Evolutionary conservation across 2,113 vertebrate genomes (phyloP).

Genomic region (Antigone vipio): DNA sequence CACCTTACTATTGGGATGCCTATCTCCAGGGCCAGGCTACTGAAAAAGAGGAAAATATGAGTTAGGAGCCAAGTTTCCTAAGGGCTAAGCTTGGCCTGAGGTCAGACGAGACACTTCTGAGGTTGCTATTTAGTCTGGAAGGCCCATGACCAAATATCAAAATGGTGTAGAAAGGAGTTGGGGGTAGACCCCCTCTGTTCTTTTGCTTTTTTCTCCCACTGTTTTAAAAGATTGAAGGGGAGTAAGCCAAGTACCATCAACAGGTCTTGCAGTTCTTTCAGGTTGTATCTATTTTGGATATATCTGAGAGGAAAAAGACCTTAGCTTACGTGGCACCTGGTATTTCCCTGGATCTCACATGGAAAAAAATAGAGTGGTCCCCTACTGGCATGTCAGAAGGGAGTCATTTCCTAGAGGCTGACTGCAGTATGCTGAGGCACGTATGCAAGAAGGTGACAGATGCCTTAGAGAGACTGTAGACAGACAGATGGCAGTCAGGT

Average conservation of each 20-base stretch:
- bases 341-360: background rate
- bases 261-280: background rate
- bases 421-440: background rate
- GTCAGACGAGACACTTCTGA: background rate
- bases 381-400: background rate
- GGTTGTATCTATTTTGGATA: background rate
- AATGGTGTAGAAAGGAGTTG: background rate
- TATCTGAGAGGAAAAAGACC: background rate
- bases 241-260: background rate
- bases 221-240: background rate
- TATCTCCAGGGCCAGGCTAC: background rate
- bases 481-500: slow-evolving; percentile 34
- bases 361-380: background rate
- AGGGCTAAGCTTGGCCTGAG: background rate
- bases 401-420: background rate
- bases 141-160: background rate
- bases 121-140: background rate
- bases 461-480: background rate
- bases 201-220: background rate
- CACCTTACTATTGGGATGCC: background rate
- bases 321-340: background rate
- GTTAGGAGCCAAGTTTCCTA: background rate
- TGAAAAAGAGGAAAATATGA: background rate
- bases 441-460: background rate
- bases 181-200: background rate